Evolutionary conservation across 2,113 vertebrate genomes (phyloP).

Genomic region (Artemisiospiza belli): DNA sequence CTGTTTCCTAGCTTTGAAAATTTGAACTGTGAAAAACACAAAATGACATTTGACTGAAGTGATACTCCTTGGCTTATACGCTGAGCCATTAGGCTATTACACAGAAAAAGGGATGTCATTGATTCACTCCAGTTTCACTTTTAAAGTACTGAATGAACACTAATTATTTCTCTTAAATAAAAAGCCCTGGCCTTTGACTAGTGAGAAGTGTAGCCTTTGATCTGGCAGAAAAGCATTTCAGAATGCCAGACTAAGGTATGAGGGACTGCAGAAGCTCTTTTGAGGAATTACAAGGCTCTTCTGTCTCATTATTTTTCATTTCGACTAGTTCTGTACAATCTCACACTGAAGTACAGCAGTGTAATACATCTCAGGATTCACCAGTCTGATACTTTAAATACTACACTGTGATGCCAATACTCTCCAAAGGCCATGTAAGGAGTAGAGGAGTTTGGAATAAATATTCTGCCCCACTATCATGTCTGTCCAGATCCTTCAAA

Average conservation of each 20-base stretch:
- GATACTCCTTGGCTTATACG: not conserved
- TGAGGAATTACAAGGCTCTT: not conserved
- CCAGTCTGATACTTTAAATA: not conserved
- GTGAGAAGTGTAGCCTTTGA: not conserved
- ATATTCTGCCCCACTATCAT: not conserved
- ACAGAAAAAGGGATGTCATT: not conserved
- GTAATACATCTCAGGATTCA: not conserved
- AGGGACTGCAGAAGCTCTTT: not conserved
- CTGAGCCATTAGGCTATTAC: not conserved
- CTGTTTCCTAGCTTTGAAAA: not conserved
- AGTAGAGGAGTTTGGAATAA: not conserved
- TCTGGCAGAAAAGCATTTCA: not conserved
- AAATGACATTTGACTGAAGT: not conserved
- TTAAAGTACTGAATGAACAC: not conserved
- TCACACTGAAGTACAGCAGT: not conserved
- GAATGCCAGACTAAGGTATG: not conserved
- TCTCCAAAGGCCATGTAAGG: not conserved
- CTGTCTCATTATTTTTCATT: not conserved
- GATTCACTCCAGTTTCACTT: not conserved
- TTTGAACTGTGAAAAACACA: not conserved
- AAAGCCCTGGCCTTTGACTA: not conserved
- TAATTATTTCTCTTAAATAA: not conserved
- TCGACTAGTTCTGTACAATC: not conserved
- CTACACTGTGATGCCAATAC: rapidly evolving
- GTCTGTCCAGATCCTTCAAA: not conserved